phyloP scores from a whole-genome alignment of 2,888 invertebrate genomes.

The Dascillus cervinus region DNA sequence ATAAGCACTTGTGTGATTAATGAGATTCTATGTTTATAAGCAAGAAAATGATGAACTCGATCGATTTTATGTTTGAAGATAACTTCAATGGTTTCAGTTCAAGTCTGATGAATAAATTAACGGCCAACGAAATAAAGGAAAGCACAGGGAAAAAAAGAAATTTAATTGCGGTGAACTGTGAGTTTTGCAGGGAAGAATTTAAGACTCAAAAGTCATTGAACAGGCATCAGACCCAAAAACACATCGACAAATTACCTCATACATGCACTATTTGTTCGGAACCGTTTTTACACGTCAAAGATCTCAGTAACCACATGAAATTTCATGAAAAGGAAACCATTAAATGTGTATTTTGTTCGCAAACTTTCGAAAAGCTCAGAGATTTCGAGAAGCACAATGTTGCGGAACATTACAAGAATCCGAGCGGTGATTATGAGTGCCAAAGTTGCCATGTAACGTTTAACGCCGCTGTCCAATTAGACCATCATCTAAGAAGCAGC shows the following conservation, averaged over 20 bases:
- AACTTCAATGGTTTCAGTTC: background rate
- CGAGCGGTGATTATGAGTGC: conserved; percentile 2
- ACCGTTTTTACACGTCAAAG: conserved; percentile 3
- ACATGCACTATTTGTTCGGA: conserved; percentile 1
- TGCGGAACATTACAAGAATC: conserved; percentile 3
- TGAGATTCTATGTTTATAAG: too few relatives aligned
- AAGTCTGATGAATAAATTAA: conserved; percentile 3
- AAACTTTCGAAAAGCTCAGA: conserved; percentile 6
- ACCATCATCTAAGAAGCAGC: conserved; percentile 4
- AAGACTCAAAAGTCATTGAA: conserved; percentile 5
- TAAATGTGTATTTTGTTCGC: conserved; percentile 3
- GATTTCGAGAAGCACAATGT: conserved; percentile 5
- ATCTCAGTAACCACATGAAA: conserved; percentile 4
- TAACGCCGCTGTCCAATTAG: conserved; percentile 1
- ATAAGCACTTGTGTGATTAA: too few relatives aligned
- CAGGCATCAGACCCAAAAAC: conserved; percentile 1
- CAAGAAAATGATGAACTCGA: too few relatives aligned
- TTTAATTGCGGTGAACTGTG: conserved; percentile 1
- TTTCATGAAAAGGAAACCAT: conserved; percentile 6
- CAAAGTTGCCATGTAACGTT: background rate
- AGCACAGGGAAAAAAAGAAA: conserved; percentile 1
- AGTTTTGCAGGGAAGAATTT: conserved; percentile 3
- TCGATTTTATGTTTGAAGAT: background rate
- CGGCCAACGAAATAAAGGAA: background rate
- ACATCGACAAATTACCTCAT: conserved; percentile 1